These are phyloP conservation scores for Scaptodrosophila lebanonensis DNA, from an alignment of 1,140 invertebrate species.

Conservation along the genomic window DNA sequence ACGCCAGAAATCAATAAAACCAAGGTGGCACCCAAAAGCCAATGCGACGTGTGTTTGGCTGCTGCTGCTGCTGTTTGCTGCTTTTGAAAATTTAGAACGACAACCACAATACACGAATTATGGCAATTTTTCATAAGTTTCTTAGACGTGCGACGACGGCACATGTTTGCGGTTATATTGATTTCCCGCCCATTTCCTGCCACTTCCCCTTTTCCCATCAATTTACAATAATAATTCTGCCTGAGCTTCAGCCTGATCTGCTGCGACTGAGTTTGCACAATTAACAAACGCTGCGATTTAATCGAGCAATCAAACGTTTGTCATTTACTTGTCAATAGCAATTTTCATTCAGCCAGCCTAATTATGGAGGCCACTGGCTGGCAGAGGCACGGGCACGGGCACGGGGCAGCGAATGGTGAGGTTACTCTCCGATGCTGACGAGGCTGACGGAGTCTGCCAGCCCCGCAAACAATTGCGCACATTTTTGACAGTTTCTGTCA, in stretches of 20 bases:
- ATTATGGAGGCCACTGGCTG: constrained; percentile 50
- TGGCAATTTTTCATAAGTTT: constrained; percentile 55
- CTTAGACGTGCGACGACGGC: constrained; percentile 25
- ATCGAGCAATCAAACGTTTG: constrained; percentile 73
- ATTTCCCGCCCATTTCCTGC: background rate
- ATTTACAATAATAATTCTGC: too few relatives aligned
- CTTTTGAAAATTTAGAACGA: constrained; percentile 57
- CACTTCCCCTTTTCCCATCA: background rate
- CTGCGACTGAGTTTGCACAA: constrained; percentile 30
- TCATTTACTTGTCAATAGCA: constrained; percentile 68
- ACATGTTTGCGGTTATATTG: constrained; percentile 18
- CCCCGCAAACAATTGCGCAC: constrained; percentile 13
- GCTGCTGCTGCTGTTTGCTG: background rate
- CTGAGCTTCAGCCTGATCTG: too few relatives aligned
- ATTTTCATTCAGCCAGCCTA: constrained; percentile 56
- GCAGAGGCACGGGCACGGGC: constrained; percentile 13
- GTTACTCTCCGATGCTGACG: too few relatives aligned
- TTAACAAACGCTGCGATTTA: constrained; percentile 69
- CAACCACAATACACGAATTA: constrained; percentile 60
- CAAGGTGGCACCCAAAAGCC: constrained; percentile 69
- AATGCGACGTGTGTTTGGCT: background rate
- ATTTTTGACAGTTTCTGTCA: constrained; percentile 50
- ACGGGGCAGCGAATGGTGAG: too few relatives aligned
- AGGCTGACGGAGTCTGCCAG: too few relatives aligned
- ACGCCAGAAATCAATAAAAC: constrained; percentile 75